Evolutionary conservation across 2,113 vertebrate genomes (phyloP).

Genomic region (Engraulis encrasicolus): DNA sequence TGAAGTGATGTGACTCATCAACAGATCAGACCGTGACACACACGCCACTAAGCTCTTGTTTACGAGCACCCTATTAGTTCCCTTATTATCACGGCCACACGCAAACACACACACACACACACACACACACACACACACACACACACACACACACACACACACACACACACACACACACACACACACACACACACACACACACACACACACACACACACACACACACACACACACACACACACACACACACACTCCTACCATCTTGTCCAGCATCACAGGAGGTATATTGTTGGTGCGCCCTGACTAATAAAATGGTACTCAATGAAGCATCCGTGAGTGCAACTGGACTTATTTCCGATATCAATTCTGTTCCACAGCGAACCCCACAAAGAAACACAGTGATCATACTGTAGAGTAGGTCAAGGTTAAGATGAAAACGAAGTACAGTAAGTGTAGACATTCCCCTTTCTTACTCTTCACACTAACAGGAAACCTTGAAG

Average conservation of each 20-base stretch:
- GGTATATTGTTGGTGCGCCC: no score
- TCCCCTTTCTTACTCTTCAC: no score
- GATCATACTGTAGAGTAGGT: no score
- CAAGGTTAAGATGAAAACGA: not conserved
- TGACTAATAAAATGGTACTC: no score
- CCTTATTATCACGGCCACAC: slow-evolving; percentile 28
- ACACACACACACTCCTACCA: not conserved
- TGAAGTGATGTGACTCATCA: not conserved
- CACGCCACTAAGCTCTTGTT: slow-evolving; percentile 1
- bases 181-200: not conserved
- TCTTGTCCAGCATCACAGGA: no score
- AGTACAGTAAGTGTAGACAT: no score
- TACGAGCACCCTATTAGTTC: slow-evolving; percentile 29
- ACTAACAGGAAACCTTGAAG: no score
- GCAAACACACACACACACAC: not conserved
- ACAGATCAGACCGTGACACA: not conserved
- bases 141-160: not conserved
- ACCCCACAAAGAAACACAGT: no score
- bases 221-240: slow-evolving; percentile 1
- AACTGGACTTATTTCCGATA: no score
- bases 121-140: not conserved
- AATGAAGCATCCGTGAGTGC: no score
- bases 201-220: slow-evolving; percentile 17
- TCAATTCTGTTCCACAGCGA: no score
- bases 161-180: not conserved